These are phyloP conservation scores for Osmerus eperlanus DNA, from an alignment of 2,113 vertebrate species.

Conservation along the genomic window DNA sequence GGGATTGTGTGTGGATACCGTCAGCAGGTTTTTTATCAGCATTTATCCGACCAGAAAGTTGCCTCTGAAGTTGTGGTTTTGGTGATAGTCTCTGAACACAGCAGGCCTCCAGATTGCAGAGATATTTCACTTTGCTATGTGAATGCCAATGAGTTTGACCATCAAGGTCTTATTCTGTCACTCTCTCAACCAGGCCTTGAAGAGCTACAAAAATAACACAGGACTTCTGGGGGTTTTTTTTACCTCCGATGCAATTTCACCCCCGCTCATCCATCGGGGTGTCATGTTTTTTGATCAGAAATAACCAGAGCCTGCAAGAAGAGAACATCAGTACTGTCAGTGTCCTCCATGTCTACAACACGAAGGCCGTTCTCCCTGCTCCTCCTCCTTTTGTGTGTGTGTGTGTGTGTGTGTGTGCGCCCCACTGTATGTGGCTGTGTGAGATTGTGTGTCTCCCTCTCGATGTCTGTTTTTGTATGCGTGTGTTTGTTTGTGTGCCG, in stretches of 20 bases:
- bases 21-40: background rate
- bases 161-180: background rate
- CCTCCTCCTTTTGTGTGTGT: background rate
- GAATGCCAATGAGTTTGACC: background rate
- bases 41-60: background rate
- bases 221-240: background rate
- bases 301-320: slow-evolving; percentile 1
- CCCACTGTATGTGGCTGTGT: background rate
- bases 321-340: slow-evolving; percentile 7
- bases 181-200: background rate
- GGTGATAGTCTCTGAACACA: background rate
- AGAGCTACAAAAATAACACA: background rate
- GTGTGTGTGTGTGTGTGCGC: background rate
- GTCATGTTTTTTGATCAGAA: background rate
- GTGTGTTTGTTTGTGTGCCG: background rate
- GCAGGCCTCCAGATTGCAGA: background rate
- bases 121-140: background rate
- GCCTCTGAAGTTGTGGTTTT: background rate
- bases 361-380: background rate
- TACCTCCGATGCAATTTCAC: slow-evolving; percentile 1
- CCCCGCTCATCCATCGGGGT: background rate
- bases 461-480: background rate
- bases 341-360: background rate
- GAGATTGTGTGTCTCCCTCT: background rate
- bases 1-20: background rate